These are phyloP conservation scores for Lethrus apterus DNA, from an alignment of 1,140 invertebrate species.

Conservation along the genomic window DNA sequence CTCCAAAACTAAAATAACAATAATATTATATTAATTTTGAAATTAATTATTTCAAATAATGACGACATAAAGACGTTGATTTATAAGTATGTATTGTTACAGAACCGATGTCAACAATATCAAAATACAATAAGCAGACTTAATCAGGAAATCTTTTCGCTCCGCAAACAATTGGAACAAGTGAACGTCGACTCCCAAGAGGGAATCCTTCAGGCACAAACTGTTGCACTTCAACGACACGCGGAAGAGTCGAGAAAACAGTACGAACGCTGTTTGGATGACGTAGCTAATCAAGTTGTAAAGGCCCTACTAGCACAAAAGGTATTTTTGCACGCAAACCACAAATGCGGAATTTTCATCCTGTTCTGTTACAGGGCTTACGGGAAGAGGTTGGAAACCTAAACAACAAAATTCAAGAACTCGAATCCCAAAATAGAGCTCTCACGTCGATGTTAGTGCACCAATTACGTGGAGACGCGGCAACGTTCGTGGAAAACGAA, in stretches of 20 bases:
- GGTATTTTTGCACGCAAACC: conserved; percentile 50
- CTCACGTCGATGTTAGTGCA: conserved; percentile 58
- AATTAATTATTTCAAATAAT: background rate
- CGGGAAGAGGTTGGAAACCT: conserved; percentile 59
- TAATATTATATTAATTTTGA: background rate
- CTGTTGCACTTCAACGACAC: conserved; percentile 43
- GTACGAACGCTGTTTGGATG: conserved; percentile 69
- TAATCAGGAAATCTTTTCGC: conserved; percentile 66
- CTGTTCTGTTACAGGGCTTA: conserved; percentile 46
- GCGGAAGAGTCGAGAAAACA: conserved; percentile 59
- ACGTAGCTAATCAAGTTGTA: conserved; percentile 73
- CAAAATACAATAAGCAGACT: conserved; percentile 61
- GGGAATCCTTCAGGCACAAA: conserved; percentile 46
- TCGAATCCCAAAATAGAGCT: conserved; percentile 60
- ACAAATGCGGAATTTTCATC: background rate
- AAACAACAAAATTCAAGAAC: conserved; percentile 55
- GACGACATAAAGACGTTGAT: conserved; percentile 4
- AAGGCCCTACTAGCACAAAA: conserved; percentile 75
- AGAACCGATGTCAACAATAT: conserved; percentile 67
- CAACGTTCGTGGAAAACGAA: conserved; percentile 32
- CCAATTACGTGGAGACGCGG: conserved; percentile 49
- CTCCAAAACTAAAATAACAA: too few species aligned
- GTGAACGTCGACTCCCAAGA: conserved; percentile 52
- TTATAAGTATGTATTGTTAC: conserved; percentile 34
- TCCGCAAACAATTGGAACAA: conserved; percentile 56